Conservation (phyloP, 2,797 vertebrate genomes). For the Poliocrania exsul region DNA sequence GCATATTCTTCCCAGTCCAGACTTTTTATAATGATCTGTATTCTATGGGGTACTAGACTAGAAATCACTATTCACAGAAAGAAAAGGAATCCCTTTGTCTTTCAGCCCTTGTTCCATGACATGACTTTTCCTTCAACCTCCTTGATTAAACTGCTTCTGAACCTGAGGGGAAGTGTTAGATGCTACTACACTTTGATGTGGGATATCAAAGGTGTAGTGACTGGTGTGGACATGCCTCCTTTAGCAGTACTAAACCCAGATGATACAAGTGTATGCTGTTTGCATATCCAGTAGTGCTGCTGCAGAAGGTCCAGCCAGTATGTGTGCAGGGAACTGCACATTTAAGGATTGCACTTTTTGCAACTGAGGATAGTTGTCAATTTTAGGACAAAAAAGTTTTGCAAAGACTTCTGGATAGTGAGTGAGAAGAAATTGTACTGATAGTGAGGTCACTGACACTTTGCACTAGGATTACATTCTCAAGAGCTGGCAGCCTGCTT, state of each 20-base stretch:
- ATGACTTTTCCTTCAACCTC: background rate
- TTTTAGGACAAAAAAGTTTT: conserved; percentile 27
- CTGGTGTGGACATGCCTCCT: background rate
- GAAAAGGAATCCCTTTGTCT: background rate
- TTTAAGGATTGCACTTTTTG: background rate
- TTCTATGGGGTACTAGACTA: background rate
- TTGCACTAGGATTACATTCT: background rate
- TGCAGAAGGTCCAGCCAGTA: background rate
- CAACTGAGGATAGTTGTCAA: conserved; percentile 23
- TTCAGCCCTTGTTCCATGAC: background rate
- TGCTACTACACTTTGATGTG: background rate
- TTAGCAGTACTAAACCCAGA: background rate
- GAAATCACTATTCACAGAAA: background rate
- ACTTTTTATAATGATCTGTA: background rate
- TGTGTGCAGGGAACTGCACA: background rate
- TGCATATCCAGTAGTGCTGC: conserved; percentile 44
- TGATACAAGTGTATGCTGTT: background rate
- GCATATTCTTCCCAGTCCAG: background rate
- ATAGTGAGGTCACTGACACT: conserved; percentile 23
- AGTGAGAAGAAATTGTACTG: background rate
- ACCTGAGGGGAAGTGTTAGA: background rate
- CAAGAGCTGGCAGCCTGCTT: background rate
- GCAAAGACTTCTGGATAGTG: background rate
- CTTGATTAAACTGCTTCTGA: background rate
- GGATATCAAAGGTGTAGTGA: background rate